Base-by-base conservation (phyloP, 2,888 invertebrate genomes). In the Lacanobia wlatinum region DNA sequence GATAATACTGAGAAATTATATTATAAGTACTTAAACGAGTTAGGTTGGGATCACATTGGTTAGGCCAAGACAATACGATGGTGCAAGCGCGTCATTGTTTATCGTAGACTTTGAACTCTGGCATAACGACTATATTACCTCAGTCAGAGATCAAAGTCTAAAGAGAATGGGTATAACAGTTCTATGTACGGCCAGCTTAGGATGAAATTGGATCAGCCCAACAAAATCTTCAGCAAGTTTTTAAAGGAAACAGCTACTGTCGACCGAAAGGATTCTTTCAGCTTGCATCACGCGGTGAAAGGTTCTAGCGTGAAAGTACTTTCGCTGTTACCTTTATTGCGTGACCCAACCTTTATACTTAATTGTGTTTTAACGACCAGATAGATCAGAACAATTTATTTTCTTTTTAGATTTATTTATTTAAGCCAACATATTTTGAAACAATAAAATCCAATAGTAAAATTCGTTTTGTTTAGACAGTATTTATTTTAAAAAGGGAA, bases 1-100 rank as follows among this genome's bases (percentile, higher is more conserved):
- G 46, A 46, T 84, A 83, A 83, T 83, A 83, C 82, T 84, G 82
- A 68, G 72, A 59, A 70, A 55, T 82, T 82, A 61, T 52, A 68
- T 62, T 76, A 81, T 87, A 87, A 87, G 87, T 87, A 87, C 87
- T 81, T 84, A 78, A 48, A 71, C 55, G 52, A 66, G 46, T 66
- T 43, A 70, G 63, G 40, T 72, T 71, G 71, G 56, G 55, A 43
- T 70, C 58, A 62, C 65, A 55, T 50, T 60, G 46, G 63, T 71
- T 28, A 55, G n/a, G 60, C 60, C 7, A 7, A 18, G 52, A 23
- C 16, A 4, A n/a, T 56, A 21, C 1, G 59, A 21, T 40, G 53
- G 43, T 38, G 55, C 60, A 76, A 55, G 23, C 56, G n/a, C 38
- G 55, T 56, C 43, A 61, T 56, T 43, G 40, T 60, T 34, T 34